Conservation (phyloP, 2,113 vertebrate genomes). For the Proteles cristata region DNA sequence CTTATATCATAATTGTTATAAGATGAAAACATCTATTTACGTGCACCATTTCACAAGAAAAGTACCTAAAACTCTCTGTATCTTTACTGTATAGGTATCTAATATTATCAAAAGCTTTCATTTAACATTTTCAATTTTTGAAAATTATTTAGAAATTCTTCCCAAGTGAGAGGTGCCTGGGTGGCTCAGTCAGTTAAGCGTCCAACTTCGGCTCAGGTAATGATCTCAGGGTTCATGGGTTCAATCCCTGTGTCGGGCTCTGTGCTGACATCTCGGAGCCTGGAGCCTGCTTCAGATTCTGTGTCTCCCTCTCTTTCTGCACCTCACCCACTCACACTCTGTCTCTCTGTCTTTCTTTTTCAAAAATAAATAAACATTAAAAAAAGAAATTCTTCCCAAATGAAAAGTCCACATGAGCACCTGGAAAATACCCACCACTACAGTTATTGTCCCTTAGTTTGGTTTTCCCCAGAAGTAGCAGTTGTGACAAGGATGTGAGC, state of each 20-base stretch:
- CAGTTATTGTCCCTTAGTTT: not conserved
- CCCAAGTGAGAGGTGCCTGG: too few relatives aligned
- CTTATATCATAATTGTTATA: not conserved
- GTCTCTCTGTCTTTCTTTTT: too few relatives aligned
- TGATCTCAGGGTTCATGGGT: too few relatives aligned
- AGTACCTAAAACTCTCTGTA: not conserved
- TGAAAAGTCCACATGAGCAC: not conserved
- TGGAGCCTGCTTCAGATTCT: too few relatives aligned
- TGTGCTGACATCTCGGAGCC: too few relatives aligned
- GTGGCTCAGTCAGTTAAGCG: too few relatives aligned
- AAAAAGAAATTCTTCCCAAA: not conserved
- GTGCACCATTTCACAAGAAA: not conserved
- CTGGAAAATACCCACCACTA: not conserved
- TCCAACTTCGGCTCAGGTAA: too few relatives aligned
- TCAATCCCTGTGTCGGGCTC: too few relatives aligned
- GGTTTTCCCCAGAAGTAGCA: not conserved
- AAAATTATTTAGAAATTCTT: constrained; percentile 5
- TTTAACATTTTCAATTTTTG: not conserved
- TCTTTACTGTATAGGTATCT: not conserved
- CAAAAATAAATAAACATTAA: too few relatives aligned
- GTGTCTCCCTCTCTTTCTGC: too few relatives aligned
- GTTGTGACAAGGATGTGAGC: not conserved
- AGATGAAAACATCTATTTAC: not conserved
- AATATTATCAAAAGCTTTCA: not conserved
- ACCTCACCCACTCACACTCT: too few relatives aligned